These are phyloP conservation scores for Asarcornis scutulata DNA, from an alignment of 2,113 vertebrate genomes.

Conservation along the genomic window DNA sequence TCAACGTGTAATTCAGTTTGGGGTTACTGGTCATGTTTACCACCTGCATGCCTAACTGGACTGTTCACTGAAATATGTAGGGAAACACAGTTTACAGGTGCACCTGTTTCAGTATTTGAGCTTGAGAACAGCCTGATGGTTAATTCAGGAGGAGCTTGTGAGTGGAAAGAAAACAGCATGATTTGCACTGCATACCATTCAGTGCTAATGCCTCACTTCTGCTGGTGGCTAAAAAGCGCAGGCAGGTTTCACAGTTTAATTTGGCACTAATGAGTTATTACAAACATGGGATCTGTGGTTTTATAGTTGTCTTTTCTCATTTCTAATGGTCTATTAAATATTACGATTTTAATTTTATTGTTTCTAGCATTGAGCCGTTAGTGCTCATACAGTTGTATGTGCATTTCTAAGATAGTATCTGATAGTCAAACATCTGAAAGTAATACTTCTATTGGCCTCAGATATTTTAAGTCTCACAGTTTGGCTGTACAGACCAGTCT, in stretches of 20 bases:
- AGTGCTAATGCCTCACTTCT: neutral
- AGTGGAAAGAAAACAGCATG: neutral
- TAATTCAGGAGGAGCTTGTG: neutral
- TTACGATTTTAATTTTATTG: neutral
- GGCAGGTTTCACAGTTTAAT: neutral
- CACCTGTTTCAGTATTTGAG: rapidly evolving
- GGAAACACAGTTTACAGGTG: neutral
- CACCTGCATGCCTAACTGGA: neutral
- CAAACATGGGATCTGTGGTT: neutral
- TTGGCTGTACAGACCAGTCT: neutral
- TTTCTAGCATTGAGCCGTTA: neutral
- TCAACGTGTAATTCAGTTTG: neutral
- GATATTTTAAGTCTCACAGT: neutral
- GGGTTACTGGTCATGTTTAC: neutral
- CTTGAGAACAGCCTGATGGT: neutral
- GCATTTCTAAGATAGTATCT: neutral
- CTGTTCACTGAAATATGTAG: neutral
- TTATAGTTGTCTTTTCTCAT: neutral
- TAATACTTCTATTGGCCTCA: neutral
- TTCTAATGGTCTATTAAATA: neutral
- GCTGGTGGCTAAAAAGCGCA: neutral
- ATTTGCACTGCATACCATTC: neutral
- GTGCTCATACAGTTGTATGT: neutral
- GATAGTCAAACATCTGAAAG: rapidly evolving
- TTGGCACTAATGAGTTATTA: neutral